These are phyloP conservation scores for Drosophila borealis DNA, from an alignment of 2,888 invertebrate species.

Conservation along the genomic window DNA sequence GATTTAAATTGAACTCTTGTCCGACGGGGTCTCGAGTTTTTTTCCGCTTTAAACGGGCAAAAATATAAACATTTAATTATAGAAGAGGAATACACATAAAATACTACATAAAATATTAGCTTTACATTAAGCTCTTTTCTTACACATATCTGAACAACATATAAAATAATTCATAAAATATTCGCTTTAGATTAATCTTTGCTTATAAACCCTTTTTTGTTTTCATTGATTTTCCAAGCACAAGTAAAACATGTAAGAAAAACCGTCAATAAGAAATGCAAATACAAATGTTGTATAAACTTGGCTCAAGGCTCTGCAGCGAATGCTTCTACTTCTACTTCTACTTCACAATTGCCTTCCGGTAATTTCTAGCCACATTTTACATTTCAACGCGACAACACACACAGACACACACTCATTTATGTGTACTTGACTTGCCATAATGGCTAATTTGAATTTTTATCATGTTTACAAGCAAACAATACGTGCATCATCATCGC, in stretches of 20 bases:
- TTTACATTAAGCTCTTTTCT: neutral
- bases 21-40: too few relatives aligned
- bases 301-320: constrained; percentile 54
- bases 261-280: constrained; percentile 50
- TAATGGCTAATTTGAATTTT: constrained; percentile 80
- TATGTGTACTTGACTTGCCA: constrained; percentile 48
- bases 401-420: constrained; percentile 25
- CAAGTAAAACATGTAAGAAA: constrained; percentile 7
- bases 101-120: neutral
- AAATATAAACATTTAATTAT: too few relatives aligned
- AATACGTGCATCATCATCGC: constrained; percentile 76
- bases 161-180: neutral
- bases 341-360: constrained; percentile 51
- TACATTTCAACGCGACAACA: constrained; percentile 66
- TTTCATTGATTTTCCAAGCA: constrained; percentile 36
- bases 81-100: too few relatives aligned
- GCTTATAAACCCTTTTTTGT: too few relatives aligned
- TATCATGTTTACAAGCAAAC: constrained; percentile 80
- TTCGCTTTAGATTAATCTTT: neutral
- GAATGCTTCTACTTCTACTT: constrained; percentile 23
- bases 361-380: constrained; percentile 75
- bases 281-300: constrained; percentile 57
- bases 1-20: too few relatives aligned
- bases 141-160: neutral
- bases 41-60: too few relatives aligned